A percentile compares a stretch with the other conserved stretches of the same genome.
phyloP scores from a whole-genome alignment of 2,888 invertebrate species.

The Urechis unicinctus region DNA sequence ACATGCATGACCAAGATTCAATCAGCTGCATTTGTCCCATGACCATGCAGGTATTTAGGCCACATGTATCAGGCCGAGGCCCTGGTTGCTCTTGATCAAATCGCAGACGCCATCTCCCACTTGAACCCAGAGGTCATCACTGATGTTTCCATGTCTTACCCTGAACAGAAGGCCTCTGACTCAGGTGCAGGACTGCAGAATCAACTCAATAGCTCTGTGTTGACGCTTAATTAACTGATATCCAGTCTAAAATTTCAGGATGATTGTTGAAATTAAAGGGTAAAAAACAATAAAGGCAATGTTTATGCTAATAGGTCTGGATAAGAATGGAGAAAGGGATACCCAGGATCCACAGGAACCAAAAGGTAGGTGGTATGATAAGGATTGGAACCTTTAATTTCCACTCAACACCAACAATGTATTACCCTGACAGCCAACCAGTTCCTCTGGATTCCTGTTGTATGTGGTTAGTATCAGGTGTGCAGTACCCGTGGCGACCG shows the following conservation, averaged over 20 bases:
- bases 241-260: no score
- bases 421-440: no score
- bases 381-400: no score
- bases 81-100: constrained; percentile 68
- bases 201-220: no score
- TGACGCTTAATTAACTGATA: no score
- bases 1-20: background rate
- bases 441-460: no score
- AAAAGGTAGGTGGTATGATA: no score
- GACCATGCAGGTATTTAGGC: constrained; percentile 57
- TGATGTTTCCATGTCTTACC: constrained; percentile 38
- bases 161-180: constrained; percentile 33
- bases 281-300: no score
- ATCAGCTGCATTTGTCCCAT: background rate
- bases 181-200: no score
- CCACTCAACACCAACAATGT: no score
- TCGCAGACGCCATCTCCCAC: constrained; percentile 76
- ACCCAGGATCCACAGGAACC: background rate
- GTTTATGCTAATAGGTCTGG: background rate
- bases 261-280: no score
- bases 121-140: constrained; percentile 57
- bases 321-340: constrained; percentile 3
- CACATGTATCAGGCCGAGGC: constrained; percentile 88
- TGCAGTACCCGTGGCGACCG: constrained; percentile 58
- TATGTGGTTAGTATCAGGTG: constrained; percentile 21